Base-by-base conservation (phyloP, 2,113 vertebrate species). In the Muscicapa adusta region DNA sequence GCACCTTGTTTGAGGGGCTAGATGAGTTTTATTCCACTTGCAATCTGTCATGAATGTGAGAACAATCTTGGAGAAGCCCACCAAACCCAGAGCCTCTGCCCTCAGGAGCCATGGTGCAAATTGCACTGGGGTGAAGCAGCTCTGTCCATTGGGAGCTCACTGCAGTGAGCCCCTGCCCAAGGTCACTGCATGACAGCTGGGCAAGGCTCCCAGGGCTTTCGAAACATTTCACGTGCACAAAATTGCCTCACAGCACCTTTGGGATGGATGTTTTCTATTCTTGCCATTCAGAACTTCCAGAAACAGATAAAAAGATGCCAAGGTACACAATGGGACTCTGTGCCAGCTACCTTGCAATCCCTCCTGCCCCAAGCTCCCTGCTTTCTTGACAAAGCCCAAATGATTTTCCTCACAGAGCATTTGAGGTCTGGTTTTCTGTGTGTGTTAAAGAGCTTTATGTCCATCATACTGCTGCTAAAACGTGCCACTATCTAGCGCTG, bases 51-150 rank as follows among this genome's bases (percentile, higher is more conserved):
- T 4, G 34, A 91, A 24, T 50, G 20, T 18, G 28, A 72, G 76
- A 83, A 60, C 9, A 28, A 43, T 6, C 65, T 40, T 9, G 25
- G 18, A 61, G 73, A 26, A 86, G 67, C 36, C 63, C 2, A 0
- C 11, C 1, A 1, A 70, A 58, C 56, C 0, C 1, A 79, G 31
- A 72, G 23, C 10, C 70, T 83, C 74, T n/a, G 42, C 50, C 57
- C 42, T 60, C 5, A 1, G 38, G 34, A 50, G 4, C 22, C 0
- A 0, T 0, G 0, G 42, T 0, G 0, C 57, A 45, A 54, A 34
- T 4, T 54, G 42, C 26, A 10, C 29, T 56, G 4, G 1, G 51
- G 43, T 4, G 11, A 74, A 72, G 33, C 60, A 76, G 50, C 58
- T 33, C 63, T 0, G 0, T 65, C 26, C 36, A 1, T 66, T 33